A percentile compares a stretch with the other conserved stretches of the same genome.
phyloP scores from a whole-genome alignment of 2,888 invertebrate genomes.

The Herminia tarsipennalis region DNA sequence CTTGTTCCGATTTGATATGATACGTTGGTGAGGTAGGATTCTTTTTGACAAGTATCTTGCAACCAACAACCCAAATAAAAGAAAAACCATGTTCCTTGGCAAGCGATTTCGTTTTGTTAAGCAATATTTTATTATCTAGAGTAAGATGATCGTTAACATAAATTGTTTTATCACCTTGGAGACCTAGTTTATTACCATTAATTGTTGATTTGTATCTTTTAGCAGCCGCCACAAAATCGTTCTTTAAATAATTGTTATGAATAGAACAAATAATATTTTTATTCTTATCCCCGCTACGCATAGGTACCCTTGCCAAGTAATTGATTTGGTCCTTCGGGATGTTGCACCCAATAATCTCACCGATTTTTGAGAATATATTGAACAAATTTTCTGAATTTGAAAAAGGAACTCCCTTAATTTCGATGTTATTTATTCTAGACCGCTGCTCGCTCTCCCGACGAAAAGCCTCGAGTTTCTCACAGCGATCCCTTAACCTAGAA shows the following conservation, averaged over 20 bases:
- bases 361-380: not conserved
- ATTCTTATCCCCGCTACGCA: not conserved
- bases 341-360: not conserved
- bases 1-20: not conserved
- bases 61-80: not conserved
- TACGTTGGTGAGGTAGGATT: not conserved
- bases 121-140: not conserved
- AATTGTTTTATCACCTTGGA: not conserved
- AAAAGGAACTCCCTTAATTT: not conserved
- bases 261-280: not conserved
- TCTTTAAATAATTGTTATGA: not conserved
- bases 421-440: not conserved
- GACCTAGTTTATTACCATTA: not conserved
- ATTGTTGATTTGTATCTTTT: not conserved
- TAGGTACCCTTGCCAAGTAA: not conserved
- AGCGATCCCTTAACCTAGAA: too few species aligned
- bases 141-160: not conserved
- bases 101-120: not conserved
- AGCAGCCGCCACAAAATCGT: not conserved
- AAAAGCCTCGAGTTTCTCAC: not conserved
- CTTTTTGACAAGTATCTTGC: not conserved
- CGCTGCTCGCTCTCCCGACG: not conserved
- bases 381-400: not conserved
- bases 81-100: not conserved
- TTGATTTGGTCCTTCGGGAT: not conserved